phyloP scores from a whole-genome alignment of 2,888 invertebrate genomes.

The Sinopyrophorus schimmeli region DNA sequence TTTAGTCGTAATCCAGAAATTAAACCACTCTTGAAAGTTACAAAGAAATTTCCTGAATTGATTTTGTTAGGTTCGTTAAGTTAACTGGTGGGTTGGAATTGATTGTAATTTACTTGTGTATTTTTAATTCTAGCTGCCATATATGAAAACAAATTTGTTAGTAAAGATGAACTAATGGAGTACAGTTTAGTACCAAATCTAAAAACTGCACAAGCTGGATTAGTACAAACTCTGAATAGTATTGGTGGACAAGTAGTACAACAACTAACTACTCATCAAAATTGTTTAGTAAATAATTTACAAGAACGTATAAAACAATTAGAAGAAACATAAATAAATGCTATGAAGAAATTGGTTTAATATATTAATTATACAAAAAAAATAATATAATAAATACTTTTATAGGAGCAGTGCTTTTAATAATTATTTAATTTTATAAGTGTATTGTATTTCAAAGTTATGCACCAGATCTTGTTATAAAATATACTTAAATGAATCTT shows the following conservation, averaged over 20 bases:
- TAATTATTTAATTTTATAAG: no score
- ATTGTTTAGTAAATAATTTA: slow-evolving; percentile 67
- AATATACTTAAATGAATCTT: no score
- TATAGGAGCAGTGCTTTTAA: no score
- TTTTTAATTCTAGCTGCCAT: slow-evolving; percentile 65
- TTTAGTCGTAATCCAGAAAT: slow-evolving; percentile 71
- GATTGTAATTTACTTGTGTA: no score
- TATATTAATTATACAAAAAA: no score
- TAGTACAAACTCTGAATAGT: slow-evolving; percentile 70
- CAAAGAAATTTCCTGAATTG: slow-evolving; percentile 72
- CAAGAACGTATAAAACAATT: slow-evolving; percentile 61
- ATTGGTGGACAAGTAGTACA: slow-evolving; percentile 66
- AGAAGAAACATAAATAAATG: slow-evolving; percentile 32
- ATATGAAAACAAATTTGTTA: slow-evolving; percentile 69
- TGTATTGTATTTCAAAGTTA: no score
- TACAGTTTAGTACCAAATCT: slow-evolving; percentile 69
- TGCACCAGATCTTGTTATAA: no score
- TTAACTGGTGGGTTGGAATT: no score
- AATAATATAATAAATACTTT: no score
- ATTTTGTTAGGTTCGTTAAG: slow-evolving; percentile 69
- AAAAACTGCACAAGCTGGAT: slow-evolving; percentile 65
- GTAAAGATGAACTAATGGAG: slow-evolving; percentile 68
- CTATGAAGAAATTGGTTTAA: no score
- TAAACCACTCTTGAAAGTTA: slow-evolving; percentile 63
- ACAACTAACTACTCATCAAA: slow-evolving; percentile 71